Conservation (phyloP, 2,113 vertebrate genomes). For the Hydropotes inermis region DNA sequence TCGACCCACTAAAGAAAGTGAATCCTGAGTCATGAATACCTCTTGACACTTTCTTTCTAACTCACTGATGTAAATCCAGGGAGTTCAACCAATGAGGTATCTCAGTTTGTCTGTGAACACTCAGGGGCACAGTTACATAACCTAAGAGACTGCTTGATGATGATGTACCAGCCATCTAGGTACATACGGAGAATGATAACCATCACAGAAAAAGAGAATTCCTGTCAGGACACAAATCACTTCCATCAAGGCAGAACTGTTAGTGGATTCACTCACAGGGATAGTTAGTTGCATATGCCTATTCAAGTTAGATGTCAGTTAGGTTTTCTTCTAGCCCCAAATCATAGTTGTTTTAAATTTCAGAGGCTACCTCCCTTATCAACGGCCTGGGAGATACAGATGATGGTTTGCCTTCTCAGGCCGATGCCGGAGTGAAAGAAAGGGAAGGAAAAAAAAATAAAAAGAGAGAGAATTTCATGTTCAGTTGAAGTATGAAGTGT, state of each 20-base stretch:
- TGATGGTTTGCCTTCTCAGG: neutral
- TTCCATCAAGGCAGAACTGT: neutral
- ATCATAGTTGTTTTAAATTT: neutral
- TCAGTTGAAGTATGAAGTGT: neutral
- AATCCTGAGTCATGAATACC: neutral
- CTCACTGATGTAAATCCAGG: neutral
- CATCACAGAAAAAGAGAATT: neutral
- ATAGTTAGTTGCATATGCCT: neutral
- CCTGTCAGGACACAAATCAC: neutral
- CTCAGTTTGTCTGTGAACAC: neutral
- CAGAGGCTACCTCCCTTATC: neutral
- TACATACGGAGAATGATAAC: neutral
- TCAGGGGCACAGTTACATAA: neutral
- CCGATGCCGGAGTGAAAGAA: neutral
- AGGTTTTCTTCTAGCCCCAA: neutral
- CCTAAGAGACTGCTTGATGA: neutral
- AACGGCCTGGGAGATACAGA: neutral
- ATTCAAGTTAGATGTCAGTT: neutral
- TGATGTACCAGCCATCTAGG: neutral
- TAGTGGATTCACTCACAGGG: neutral
- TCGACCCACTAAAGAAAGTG: neutral
- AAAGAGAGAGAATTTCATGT: neutral
- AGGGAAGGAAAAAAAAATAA: neutral
- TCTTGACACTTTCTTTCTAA: neutral
- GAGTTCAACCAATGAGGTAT: neutral